These are phyloP conservation scores for Sebastes taczanowskii DNA, from an alignment of 2,797 vertebrate genomes.

Conservation along the genomic window DNA sequence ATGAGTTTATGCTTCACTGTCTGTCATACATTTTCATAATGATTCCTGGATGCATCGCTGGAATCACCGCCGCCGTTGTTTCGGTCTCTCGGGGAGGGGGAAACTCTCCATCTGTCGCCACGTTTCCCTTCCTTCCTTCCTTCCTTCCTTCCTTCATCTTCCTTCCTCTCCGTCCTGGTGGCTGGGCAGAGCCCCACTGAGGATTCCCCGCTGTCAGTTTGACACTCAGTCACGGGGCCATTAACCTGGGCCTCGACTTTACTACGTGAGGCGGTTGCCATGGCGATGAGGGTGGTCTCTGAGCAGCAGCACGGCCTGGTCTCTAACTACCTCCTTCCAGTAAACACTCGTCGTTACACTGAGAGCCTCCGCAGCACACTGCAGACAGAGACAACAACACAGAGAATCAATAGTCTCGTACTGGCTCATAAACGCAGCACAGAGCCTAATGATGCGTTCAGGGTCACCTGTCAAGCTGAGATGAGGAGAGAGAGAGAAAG, in stretches of 20 bases:
- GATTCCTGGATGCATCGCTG: conserved; percentile 25
- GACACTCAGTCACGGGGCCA: conserved; percentile 29
- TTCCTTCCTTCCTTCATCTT: not conserved
- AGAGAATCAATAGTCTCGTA: conserved; percentile 9
- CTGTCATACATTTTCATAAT: conserved; percentile 54
- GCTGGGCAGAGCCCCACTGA: conserved; percentile 18
- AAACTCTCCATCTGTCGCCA: conserved; percentile 53
- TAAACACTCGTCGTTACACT: not conserved
- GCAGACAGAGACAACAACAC: conserved; percentile 21
- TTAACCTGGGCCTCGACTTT: conserved; percentile 25
- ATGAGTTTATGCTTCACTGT: conserved; percentile 42
- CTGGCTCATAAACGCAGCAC: conserved; percentile 4
- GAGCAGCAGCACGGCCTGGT: not conserved
- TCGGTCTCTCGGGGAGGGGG: not conserved
- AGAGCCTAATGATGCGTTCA: conserved; percentile 42
- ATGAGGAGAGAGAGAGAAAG: not conserved
- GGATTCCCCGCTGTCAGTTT: conserved; percentile 38
- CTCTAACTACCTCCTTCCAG: not conserved
- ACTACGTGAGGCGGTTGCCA: conserved; percentile 16
- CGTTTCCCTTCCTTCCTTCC: not conserved
- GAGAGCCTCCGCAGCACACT: not conserved
- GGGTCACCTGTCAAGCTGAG: conserved; percentile 22
- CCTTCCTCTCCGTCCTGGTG: not conserved
- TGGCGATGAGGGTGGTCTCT: conserved; percentile 12
- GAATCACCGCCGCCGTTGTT: conserved; percentile 18